These are phyloP conservation scores for Cottus gobio DNA, from an alignment of 2,113 vertebrate genomes.

Conservation along the genomic window DNA sequence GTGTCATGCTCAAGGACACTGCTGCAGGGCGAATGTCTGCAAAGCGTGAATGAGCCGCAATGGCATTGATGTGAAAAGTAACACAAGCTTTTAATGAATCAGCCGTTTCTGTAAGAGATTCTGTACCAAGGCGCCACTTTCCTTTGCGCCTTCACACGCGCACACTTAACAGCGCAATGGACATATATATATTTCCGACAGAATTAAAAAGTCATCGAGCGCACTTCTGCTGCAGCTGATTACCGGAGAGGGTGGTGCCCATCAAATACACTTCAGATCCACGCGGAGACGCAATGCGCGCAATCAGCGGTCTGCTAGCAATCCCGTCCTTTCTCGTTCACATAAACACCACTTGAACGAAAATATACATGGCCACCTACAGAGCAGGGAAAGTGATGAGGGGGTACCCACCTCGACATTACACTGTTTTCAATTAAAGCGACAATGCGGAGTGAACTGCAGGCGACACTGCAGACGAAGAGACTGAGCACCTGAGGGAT, in stretches of 20 bases:
- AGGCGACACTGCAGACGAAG: conserved; percentile 50
- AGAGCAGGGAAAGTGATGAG: conserved; percentile 85
- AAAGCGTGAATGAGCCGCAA: no score
- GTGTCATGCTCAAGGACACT: conserved; percentile 10
- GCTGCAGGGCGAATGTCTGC: neutral
- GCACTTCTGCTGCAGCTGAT: conserved; percentile 74
- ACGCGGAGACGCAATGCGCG: conserved; percentile 76
- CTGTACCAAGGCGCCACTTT: conserved; percentile 11
- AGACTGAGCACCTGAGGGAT: conserved; percentile 21
- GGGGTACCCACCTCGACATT: conserved; percentile 69
- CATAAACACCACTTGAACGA: conserved; percentile 95
- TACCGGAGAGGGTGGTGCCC: conserved; percentile 76
- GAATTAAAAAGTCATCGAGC: conserved; percentile 67
- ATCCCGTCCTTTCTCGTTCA: conserved; percentile 91
- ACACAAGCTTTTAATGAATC: neutral
- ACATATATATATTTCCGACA: conserved; percentile 55
- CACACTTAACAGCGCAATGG: conserved; percentile 20
- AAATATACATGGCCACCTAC: conserved; percentile 98
- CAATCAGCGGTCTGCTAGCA: conserved; percentile 90
- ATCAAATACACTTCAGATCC: conserved; percentile 73
- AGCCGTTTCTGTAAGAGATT: neutral
- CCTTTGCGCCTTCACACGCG: conserved; percentile 14
- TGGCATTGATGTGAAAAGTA: neutral
- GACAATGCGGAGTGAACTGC: conserved; percentile 62
- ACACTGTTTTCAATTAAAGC: conserved; percentile 81